A percentile compares a stretch with the other conserved stretches of the same genome.
phyloP scores from a whole-genome alignment of 2,113 vertebrate species.

The Enhydra lutris region DNA sequence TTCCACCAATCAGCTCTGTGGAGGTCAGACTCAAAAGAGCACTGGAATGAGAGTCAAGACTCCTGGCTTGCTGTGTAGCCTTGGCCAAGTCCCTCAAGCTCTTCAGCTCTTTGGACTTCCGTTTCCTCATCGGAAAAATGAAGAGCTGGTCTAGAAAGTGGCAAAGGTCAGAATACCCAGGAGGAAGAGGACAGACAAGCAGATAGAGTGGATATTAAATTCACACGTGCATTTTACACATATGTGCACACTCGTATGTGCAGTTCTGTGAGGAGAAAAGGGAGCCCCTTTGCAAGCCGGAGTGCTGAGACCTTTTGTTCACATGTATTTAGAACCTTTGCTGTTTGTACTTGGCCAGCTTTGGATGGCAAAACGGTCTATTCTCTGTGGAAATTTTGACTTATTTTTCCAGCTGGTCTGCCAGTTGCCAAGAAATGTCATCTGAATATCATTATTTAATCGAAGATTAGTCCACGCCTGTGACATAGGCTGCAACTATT shows the following conservation, averaged over 20 bases:
- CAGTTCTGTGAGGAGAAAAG: not conserved
- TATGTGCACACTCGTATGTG: not conserved
- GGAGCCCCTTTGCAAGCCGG: not conserved
- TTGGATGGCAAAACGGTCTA: slow-evolving; percentile 82
- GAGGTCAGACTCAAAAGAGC: not conserved
- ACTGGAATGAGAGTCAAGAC: not conserved
- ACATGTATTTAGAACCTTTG: slow-evolving; percentile 64
- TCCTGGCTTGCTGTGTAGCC: not conserved
- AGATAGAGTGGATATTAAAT: not conserved
- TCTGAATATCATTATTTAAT: slow-evolving; percentile 80
- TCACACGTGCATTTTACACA: not conserved
- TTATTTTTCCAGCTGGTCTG: slow-evolving; percentile 73
- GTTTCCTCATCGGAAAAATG: slow-evolving; percentile 32
- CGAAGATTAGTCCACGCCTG: slow-evolving; percentile 67
- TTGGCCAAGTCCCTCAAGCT: not conserved
- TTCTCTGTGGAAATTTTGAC: slow-evolving; percentile 81
- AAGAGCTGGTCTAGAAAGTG: not conserved
- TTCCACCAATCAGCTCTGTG: not conserved
- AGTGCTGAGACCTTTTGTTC: slow-evolving; percentile 53
- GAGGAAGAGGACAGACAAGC: not conserved
- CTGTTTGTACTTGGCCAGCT: slow-evolving; percentile 74
- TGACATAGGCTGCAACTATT: slow-evolving; percentile 74
- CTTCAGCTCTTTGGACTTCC: not conserved
- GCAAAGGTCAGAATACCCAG: not conserved
- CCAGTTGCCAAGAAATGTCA: slow-evolving; percentile 76